These are phyloP conservation scores for Corythornis madagascariensis DNA, from an alignment of 2,113 vertebrate species.

Conservation along the genomic window DNA sequence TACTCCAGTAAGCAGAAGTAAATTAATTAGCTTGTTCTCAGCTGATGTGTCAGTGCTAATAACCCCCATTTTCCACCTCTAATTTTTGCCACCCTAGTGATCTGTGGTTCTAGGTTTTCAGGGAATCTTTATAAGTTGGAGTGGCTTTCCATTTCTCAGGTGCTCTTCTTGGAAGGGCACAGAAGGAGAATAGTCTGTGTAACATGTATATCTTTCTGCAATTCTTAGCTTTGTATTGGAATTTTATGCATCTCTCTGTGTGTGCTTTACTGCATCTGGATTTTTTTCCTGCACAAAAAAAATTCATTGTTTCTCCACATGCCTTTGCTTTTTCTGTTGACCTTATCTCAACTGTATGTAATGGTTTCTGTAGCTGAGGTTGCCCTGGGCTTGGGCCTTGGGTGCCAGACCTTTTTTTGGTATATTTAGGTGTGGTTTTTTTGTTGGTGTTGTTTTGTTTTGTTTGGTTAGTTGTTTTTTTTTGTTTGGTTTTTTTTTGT, in stretches of 20 bases:
- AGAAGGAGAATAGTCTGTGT: not conserved
- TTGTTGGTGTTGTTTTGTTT: not conserved
- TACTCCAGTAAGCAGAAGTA: not conserved
- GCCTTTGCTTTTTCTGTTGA: not conserved
- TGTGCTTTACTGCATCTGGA: not conserved
- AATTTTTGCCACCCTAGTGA: not conserved
- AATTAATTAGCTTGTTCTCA: not conserved
- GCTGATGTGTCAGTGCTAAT: not conserved
- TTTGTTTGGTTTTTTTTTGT: no score
- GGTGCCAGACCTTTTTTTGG: not conserved
- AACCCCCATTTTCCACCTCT: not conserved
- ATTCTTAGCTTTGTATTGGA: not conserved
- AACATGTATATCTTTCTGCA: not conserved
- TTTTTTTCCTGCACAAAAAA: not conserved
- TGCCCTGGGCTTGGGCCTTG: not conserved
- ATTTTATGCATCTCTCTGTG: fast-evolving
- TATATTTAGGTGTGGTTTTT: no score
- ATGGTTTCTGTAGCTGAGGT: not conserved
- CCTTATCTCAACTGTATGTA: not conserved
- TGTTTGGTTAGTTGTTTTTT: no score
- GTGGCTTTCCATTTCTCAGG: not conserved
- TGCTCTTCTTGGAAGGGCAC: not conserved
- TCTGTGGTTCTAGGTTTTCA: not conserved
- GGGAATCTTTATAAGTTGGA: fast-evolving
- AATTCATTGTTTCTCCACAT: fast-evolving